Evolutionary conservation across 2,888 invertebrate species (phyloP), one percentile per base, ranked within the genome.

Genomic region (Lasioglossum zephyrum): DNA sequence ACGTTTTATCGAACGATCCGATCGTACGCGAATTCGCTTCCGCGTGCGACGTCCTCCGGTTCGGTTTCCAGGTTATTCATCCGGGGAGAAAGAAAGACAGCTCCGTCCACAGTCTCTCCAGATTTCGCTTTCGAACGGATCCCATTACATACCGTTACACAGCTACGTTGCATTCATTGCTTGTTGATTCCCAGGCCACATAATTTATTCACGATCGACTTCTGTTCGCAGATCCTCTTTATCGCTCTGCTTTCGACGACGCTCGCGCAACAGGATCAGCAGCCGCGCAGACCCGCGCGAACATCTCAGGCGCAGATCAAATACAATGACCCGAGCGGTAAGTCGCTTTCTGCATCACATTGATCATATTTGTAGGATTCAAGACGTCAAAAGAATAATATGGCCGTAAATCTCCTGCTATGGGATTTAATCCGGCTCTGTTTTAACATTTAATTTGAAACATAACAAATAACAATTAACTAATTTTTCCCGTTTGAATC

Each of bases 321-420:
- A 69, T 94, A 95, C 87, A 90, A 88, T 77, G 92, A 94, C 86
- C 91, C 92, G 41, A 92, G 92, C 70, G 94, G 95, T 95, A 82
- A 92, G 88, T 86, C 60, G 4, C 60, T 18, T 18, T 11, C 11
- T 11, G 11, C 11, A 4, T 44, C 44, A 2, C 2, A 41, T 2
- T 41, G 0, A 11, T 41, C 41, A 31, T 31, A 31, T 31, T 31
- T 36, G 36, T 36, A 36, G 36, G 36, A 36, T 36, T 36, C 36
- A 36, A 36, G 36, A 36, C 36, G 36, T 36, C 2, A 36, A 36
- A 2, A 36, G 3, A 36, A 36, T 36, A 36, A 36, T 36, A 36
- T 36, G 1, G 36, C 36, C 3, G 36, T 36, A 36, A 36, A 36
- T 2, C 31, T 31, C 31, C 31, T 31, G 31, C 31, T 31, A 31